A percentile compares a stretch with the other conserved stretches of the same genome.
Evolutionary conservation across 2,888 invertebrate genomes (phyloP).

Genomic region (Athalia circularis): DNA sequence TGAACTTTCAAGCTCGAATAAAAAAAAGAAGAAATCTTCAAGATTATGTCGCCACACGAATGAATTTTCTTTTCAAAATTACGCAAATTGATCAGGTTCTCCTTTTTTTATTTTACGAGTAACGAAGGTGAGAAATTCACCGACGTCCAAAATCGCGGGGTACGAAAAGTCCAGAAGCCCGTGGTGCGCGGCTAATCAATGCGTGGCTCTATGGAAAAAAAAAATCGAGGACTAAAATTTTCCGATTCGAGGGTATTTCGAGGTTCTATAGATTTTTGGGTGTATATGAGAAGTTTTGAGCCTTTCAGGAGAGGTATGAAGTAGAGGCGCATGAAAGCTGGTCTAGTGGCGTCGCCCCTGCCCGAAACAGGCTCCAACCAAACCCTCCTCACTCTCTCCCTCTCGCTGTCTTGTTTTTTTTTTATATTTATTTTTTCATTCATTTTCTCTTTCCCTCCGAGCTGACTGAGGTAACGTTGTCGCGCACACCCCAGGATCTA

Average conservation of each 20-base stretch:
- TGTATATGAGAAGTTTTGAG: background rate
- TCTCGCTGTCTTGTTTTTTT: background rate
- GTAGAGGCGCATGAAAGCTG: slow-evolving; percentile 38
- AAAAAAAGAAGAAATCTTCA: too few relatives aligned
- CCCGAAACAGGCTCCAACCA: slow-evolving; percentile 37
- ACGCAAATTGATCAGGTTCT: too few relatives aligned
- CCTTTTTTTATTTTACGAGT: too few relatives aligned
- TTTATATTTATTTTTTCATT: background rate
- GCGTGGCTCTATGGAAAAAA: too few relatives aligned
- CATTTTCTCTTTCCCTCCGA: slow-evolving; percentile 5
- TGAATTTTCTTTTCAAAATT: too few relatives aligned
- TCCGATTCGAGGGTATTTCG: background rate
- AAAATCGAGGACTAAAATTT: too few relatives aligned
- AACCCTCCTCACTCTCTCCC: slow-evolving; percentile 10
- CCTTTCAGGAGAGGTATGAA: background rate
- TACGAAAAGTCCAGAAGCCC: too few relatives aligned
- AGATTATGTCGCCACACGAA: too few relatives aligned
- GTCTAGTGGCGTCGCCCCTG: slow-evolving; percentile 42
- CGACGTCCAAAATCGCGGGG: too few relatives aligned
- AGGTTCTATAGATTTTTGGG: background rate
- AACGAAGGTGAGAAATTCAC: too few relatives aligned
- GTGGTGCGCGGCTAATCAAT: too few relatives aligned
- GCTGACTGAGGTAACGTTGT: slow-evolving; percentile 8
- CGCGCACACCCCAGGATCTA: background rate
- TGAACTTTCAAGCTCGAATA: too few relatives aligned